phyloP scores from a whole-genome alignment of 2,113 vertebrate species.

The Vidua macroura region DNA sequence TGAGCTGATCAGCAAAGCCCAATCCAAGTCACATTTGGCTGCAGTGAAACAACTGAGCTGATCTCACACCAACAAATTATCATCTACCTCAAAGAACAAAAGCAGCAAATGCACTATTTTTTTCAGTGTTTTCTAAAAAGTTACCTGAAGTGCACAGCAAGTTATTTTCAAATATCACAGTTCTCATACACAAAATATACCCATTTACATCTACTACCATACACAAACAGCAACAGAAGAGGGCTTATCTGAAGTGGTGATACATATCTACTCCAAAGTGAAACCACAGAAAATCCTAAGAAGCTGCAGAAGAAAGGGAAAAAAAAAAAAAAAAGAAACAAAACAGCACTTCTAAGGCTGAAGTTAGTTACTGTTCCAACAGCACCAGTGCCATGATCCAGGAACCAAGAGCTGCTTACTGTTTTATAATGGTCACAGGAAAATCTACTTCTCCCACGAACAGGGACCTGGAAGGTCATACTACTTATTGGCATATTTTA shows the following conservation, averaged over 20 bases:
- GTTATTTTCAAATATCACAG: neutral
- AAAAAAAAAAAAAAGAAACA: neutral
- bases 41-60: neutral
- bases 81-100: neutral
- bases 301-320: neutral
- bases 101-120: neutral
- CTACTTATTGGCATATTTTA: conserved; percentile 72
- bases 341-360: neutral
- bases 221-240: conserved; percentile 1
- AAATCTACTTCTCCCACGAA: conserved; percentile 80
- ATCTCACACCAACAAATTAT: neutral
- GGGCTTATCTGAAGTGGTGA: neutral
- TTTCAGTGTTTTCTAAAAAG: neutral
- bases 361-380: neutral
- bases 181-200: neutral
- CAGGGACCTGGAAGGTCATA: conserved; percentile 71
- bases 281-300: conserved; percentile 8
- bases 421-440: conserved; percentile 84
- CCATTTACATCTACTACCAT: neutral
- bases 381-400: neutral
- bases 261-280: neutral
- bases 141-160: neutral
- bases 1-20: neutral
- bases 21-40: neutral
- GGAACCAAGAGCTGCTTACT: conserved; percentile 75